Evolutionary conservation across 2,113 vertebrate genomes (phyloP).

Genomic region (Tychaedon coryphoeus): DNA sequence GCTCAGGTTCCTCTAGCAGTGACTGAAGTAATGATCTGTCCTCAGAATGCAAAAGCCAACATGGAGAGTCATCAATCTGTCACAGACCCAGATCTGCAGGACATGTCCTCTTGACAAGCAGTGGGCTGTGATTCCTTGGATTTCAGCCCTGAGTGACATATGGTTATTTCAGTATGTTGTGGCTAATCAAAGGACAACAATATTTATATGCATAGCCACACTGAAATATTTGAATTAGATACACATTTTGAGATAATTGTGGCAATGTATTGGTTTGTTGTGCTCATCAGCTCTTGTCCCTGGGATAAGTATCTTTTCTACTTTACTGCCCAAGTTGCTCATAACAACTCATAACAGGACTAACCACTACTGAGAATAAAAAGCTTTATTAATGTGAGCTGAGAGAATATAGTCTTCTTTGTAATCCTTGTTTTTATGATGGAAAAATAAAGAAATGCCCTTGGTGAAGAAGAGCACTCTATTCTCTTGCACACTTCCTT

Average conservation of each 20-base stretch:
- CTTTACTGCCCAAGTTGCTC: neutral
- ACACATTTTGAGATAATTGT: neutral
- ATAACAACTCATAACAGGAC: neutral
- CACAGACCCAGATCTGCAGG: neutral
- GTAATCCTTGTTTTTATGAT: neutral
- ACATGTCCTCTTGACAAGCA: neutral
- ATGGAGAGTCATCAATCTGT: neutral
- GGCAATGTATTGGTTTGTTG: neutral
- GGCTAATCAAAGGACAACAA: neutral
- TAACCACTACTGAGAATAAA: neutral
- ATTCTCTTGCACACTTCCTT: neutral
- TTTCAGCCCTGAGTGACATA: neutral
- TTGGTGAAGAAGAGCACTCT: neutral
- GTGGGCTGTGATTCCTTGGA: neutral
- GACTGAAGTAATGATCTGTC: neutral
- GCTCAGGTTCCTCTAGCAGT: neutral
- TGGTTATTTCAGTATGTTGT: neutral
- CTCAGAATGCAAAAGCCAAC: fast-evolving
- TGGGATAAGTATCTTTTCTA: neutral
- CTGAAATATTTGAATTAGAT: neutral
- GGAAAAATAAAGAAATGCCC: neutral
- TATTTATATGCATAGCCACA: neutral
- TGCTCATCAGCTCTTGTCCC: neutral
- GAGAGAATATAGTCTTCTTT: neutral
- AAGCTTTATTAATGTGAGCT: neutral